Conservation (phyloP, 2,797 vertebrate species). For the Scleropages formosus region DNA sequence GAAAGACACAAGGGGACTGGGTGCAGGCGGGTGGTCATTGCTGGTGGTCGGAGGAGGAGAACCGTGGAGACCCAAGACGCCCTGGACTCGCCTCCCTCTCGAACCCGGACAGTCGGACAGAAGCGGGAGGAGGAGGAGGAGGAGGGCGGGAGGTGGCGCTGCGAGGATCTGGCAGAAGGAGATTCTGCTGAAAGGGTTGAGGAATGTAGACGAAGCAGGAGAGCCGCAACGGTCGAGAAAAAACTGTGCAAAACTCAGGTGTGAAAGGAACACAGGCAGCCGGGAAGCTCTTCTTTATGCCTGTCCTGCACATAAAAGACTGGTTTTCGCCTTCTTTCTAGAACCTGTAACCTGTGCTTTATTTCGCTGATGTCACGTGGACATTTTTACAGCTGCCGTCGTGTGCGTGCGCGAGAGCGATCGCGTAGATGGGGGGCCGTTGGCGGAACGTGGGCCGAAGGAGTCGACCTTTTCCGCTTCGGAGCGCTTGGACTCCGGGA, state of each 20-base stretch:
- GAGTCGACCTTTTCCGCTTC: no score
- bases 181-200: conserved; percentile 35
- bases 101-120: neutral
- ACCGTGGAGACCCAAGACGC: neutral
- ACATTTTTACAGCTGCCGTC: conserved; percentile 18
- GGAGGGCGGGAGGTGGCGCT: neutral
- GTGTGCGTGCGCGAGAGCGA: conserved; percentile 28
- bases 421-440: no score
- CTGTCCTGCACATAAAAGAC: conserved; percentile 49
- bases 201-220: conserved; percentile 44
- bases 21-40: neutral
- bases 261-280: conserved; percentile 47
- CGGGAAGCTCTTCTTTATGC: conserved; percentile 41
- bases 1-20: neutral
- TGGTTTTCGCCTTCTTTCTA: conserved; percentile 28
- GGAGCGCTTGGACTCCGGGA: conserved; percentile 44
- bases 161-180: neutral
- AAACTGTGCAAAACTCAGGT: conserved; percentile 55
- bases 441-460: no score
- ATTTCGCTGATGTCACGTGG: conserved; percentile 34
- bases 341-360: conserved; percentile 45
- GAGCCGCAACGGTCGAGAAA: conserved; percentile 44
- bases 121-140: conserved; percentile 12
- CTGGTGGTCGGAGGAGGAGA: neutral
- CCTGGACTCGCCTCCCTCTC: neutral